Base-by-base conservation (phyloP, 2,797 vertebrate genomes). In the Semaprochilodus insignis region DNA sequence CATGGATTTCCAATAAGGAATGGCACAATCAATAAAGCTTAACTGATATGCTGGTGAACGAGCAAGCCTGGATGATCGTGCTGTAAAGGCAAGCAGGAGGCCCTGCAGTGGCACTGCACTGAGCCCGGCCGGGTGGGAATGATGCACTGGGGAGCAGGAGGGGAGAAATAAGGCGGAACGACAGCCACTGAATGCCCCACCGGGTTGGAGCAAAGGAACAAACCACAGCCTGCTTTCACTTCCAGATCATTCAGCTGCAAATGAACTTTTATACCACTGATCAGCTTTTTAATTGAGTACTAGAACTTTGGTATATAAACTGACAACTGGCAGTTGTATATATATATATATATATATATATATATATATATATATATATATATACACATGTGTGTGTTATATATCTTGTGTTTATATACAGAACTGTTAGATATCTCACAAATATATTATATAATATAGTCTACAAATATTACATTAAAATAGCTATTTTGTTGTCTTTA, bases 1-100 rank as follows among this genome's bases (percentile, higher is more conserved):
- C 40, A 88, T 92, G 79, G 88, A 91, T 90, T 88, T 87, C 82
- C 85, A 78, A 89, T 91, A 66, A n/a, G 81, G 21, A 74, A 80
- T 31, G 51, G 83, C 48, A 23, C 60, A 74, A 86, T 87, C 86
- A 83, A 83, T 87, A 82, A 78, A 62, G 57, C 81, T 63, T 80
- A 60, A 81, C 36, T 71, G 23, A 84, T 74, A 82, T 81, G 77
- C 80, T 81, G 77, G 72, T 75, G 77, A 81, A 80, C 55, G 77
- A 75, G 80, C 74, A 63, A 81, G 69, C n/a, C 55, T 36, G 77
- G 36, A 76, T 59, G 70, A 79, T 78, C 80, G 84, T 59, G 36
- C 51, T 51, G 74, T 69, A 73, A 69, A 40, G 31, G n/a, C n/a
- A 21, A 80, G 66, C 78, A 84, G 69, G 77, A 67, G 78, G 77